phyloP scores from a whole-genome alignment of 2,797 vertebrate species.

The Diceros bicornis region DNA sequence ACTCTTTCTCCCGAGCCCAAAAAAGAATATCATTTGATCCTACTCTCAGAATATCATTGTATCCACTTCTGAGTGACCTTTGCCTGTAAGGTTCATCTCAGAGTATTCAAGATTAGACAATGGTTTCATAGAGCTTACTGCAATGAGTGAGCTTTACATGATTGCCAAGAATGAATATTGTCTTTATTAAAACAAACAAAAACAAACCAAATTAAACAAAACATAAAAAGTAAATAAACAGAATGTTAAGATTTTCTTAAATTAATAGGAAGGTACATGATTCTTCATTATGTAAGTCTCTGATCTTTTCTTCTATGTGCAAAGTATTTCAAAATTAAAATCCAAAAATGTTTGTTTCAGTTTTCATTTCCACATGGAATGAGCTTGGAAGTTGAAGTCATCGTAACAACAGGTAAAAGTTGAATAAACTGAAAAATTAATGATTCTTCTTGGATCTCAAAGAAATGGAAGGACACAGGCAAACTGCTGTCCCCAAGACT shows the following conservation, averaged over 20 bases:
- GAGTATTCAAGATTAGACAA: background rate
- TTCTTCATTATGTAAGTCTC: background rate
- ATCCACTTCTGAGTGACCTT: background rate
- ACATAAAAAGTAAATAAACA: background rate
- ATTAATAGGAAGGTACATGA: background rate
- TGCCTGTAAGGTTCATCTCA: background rate
- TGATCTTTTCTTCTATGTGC: background rate
- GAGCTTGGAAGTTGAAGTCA: background rate
- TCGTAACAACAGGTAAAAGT: background rate
- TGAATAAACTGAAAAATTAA: background rate
- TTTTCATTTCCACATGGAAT: background rate
- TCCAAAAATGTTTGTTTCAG: background rate
- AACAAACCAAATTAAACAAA: background rate
- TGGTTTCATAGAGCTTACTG: background rate
- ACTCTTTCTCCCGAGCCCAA: background rate
- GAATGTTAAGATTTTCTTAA: background rate
- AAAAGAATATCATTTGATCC: background rate
- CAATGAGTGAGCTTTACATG: background rate
- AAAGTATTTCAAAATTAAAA: background rate
- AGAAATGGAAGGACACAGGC: background rate
- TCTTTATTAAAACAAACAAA: background rate
- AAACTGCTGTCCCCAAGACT: background rate
- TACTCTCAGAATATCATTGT: background rate
- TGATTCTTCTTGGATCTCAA: background rate
- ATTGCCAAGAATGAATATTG: background rate